phyloP scores from a whole-genome alignment of 30 jellyfish, hydroid and myxozoan genomes.

The Phacellophora camtschatica region DNA sequence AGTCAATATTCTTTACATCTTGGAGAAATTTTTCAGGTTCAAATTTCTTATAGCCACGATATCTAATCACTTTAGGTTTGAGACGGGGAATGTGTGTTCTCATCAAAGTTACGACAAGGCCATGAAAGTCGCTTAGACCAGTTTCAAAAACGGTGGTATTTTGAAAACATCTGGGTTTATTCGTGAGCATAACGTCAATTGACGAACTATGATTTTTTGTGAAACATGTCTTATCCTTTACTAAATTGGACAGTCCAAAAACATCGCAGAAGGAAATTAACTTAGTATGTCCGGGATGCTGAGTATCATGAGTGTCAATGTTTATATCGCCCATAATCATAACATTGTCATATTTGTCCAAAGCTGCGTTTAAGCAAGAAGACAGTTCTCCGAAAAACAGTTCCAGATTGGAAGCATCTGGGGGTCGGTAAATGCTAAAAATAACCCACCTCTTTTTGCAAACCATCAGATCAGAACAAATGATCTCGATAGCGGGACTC shows the following conservation, averaged over 20 bases:
- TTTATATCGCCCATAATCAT: too few species aligned
- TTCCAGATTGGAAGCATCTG: neutral
- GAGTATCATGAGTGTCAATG: too few species aligned
- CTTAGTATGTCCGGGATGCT: slow-evolving; percentile 5
- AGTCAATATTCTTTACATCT: slow-evolving; percentile 31
- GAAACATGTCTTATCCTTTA: slow-evolving; percentile 11
- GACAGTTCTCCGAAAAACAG: neutral
- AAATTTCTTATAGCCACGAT: slow-evolving; percentile 13
- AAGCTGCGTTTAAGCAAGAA: too few species aligned
- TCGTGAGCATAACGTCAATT: slow-evolving; percentile 15
- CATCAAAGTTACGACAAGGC: slow-evolving; percentile 12
- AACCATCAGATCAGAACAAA: slow-evolving; percentile 8
- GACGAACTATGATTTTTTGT: slow-evolving; percentile 20
- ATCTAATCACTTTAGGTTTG: slow-evolving; percentile 10
- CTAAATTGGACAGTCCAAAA: slow-evolving; percentile 50
- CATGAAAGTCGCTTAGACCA: slow-evolving; percentile 49
- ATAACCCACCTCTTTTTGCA: slow-evolving; percentile 11
- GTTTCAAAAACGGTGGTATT: slow-evolving; percentile 37
- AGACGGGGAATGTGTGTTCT: slow-evolving; percentile 41
- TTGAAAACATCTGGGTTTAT: slow-evolving; percentile 26
- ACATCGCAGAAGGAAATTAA: slow-evolving; percentile 45
- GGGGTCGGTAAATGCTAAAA: slow-evolving; percentile 40
- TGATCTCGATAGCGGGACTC: slow-evolving; percentile 1
- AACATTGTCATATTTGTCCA: too few species aligned
- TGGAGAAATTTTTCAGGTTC: slow-evolving; percentile 2